phyloP scores from a whole-genome alignment of 1,140 invertebrate species.

The Zaprionus vittiger region DNA sequence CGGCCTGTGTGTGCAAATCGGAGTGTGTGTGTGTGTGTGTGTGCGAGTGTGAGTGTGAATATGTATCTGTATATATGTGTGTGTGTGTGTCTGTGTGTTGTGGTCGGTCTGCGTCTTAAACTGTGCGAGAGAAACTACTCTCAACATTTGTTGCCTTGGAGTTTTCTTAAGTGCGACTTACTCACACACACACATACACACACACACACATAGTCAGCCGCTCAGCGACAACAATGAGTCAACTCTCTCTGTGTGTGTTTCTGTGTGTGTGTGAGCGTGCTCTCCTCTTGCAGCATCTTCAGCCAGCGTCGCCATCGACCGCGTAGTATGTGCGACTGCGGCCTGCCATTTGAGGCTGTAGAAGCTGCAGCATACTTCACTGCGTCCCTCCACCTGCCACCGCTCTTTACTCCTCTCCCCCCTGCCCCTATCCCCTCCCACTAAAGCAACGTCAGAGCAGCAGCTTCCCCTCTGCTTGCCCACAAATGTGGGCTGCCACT shows the following conservation, averaged over 20 bases:
- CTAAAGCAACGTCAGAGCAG: neutral
- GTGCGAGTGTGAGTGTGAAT: slow-evolving; percentile 5
- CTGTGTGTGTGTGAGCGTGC: slow-evolving; percentile 24
- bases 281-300: slow-evolving; percentile 26
- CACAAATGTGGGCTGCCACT: slow-evolving; percentile 80
- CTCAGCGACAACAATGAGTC: slow-evolving; percentile 13
- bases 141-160: slow-evolving; percentile 47
- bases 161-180: slow-evolving; percentile 60
- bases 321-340: slow-evolving; percentile 67
- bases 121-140: slow-evolving; percentile 38
- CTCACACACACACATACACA: slow-evolving; percentile 31
- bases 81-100: slow-evolving; percentile 32
- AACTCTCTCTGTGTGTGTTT: slow-evolving; percentile 34
- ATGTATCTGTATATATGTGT: slow-evolving; percentile 18
- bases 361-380: slow-evolving; percentile 18
- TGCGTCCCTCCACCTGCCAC: neutral
- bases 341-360: slow-evolving; percentile 53
- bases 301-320: slow-evolving; percentile 50
- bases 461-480: slow-evolving; percentile 39
- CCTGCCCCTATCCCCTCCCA: neutral
- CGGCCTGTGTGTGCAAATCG: slow-evolving; percentile 49
- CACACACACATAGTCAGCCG: slow-evolving; percentile 1
- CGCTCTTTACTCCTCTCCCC: neutral
- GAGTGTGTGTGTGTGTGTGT: slow-evolving; percentile 44
- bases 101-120: slow-evolving; percentile 35